Conservation (phyloP, 2,113 vertebrate genomes). For the Saccopteryx bilineata region DNA sequence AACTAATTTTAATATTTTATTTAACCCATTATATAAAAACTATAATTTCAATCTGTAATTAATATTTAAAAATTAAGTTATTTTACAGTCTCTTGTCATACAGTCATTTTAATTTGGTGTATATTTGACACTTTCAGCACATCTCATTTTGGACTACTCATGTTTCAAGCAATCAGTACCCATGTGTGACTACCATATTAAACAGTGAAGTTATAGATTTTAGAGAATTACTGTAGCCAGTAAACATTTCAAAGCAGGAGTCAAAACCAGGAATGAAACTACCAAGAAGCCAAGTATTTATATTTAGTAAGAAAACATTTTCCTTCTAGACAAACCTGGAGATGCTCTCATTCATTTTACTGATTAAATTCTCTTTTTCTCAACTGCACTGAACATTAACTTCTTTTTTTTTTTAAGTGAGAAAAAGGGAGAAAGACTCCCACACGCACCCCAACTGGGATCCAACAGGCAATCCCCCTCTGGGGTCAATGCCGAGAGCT, state of each 20-base stretch:
- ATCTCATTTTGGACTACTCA: slow-evolving; percentile 39
- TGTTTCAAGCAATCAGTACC: not conserved
- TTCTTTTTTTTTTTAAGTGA: not conserved
- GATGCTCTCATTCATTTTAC: not conserved
- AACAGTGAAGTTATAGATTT: slow-evolving; percentile 24
- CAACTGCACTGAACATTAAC: not conserved
- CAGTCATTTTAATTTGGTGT: slow-evolving; percentile 19
- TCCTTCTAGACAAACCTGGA: slow-evolving; percentile 2
- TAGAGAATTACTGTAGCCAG: slow-evolving; percentile 14
- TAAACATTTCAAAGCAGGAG: slow-evolving; percentile 49
- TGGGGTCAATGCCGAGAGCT: too few relatives aligned
- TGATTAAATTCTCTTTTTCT: slow-evolving; percentile 49
- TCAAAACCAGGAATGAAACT: slow-evolving; percentile 53
- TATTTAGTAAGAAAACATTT: slow-evolving; percentile 32
- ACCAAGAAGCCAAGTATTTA: slow-evolving; percentile 9
- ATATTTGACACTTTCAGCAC: slow-evolving; percentile 42
- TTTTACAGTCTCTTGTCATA: slow-evolving; percentile 35
- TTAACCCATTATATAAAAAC: slow-evolving; percentile 47
- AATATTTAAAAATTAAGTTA: slow-evolving; percentile 34
- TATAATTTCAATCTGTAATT: slow-evolving; percentile 28
- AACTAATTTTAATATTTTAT: slow-evolving; percentile 59
- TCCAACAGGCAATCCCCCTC: too few relatives aligned
- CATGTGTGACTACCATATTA: not conserved
- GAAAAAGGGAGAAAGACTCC: too few relatives aligned
- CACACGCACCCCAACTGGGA: too few relatives aligned